Base-by-base conservation (phyloP, 2,797 vertebrate genomes). In the Selene dorsalis region DNA sequence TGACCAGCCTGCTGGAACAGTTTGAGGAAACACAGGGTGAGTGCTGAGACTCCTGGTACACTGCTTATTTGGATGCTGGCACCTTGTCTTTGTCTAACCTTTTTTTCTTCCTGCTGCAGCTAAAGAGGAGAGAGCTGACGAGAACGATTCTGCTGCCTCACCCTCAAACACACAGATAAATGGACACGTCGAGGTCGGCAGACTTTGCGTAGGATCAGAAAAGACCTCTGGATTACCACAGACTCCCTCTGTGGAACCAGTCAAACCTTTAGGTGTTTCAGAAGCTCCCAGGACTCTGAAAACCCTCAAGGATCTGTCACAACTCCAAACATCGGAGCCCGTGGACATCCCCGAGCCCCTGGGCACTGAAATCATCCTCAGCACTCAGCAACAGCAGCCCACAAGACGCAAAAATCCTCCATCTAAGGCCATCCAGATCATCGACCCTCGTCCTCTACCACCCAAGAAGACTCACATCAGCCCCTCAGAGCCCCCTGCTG, bases 11-110 rank as follows among this genome's bases (percentile, higher is more conserved):
- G 73, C 88, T 99, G 89, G 96, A 99, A 84, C 97, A 98, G 89
- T 99, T 99, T 81, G 97, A 99, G 89, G 96, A 97, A 88, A 96
- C 96, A 48, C 96, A 97, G 95, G 97, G 97, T 99, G 88, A 69
- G 91, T n/a, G 3, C 10, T 24, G 22, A 56, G 17, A 45, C 45
- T 17, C 45, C 35, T 35, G 20, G 16, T 22, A 14, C n/a, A 0
- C 14, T 16, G 11, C 56, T 50, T 8, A 3, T 14, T 26, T 50
- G 2, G 73, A 55, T n/a, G 16, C 28, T 61, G 16, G n/a, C 3
- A 1, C 24, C 3, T 5, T 0, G 4, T 69, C 16, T 1, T 65
- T 10, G 2, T 56, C 0, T 63, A 61, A 69, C 24, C 6, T 70
- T 4, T 30, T 32, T 1, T 62, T 71, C 53, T 87, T 85, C 91